Percentiles rank a stretch among this genome's conserved stretches.
phyloP scores from a whole-genome alignment of 2,113 vertebrate species.

The Chitala chitala region DNA sequence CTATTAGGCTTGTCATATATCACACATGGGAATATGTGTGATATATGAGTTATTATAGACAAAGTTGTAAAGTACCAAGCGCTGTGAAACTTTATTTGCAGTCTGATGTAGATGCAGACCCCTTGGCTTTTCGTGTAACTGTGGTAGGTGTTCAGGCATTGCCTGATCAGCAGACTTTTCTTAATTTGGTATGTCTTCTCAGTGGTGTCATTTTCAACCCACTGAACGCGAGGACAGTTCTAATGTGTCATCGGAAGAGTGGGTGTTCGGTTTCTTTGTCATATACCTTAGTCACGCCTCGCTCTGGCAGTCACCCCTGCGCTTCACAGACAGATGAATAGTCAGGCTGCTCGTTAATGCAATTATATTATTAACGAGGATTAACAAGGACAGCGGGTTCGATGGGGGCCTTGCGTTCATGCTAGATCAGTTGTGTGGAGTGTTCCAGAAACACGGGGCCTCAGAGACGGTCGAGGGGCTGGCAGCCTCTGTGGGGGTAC shows the following conservation, averaged over 20 bases:
- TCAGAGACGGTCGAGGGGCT: not conserved
- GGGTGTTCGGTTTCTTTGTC: not conserved
- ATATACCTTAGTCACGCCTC: slow-evolving; percentile 7
- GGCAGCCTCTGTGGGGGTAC: not conserved
- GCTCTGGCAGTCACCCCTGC: not conserved
- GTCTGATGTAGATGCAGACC: not conserved
- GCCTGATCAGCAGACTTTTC: not conserved
- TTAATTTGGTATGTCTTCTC: not conserved
- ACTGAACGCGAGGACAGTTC: not conserved
- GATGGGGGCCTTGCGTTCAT: not conserved
- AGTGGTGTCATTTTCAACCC: not conserved
- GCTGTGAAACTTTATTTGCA: not conserved
- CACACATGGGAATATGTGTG: too few species aligned
- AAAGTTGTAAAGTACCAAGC: too few species aligned
- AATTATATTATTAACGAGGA: not conserved
- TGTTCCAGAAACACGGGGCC: not conserved
- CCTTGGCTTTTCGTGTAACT: not conserved
- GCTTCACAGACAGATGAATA: not conserved
- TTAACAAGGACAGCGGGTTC: slow-evolving; percentile 1
- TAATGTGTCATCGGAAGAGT: not conserved
- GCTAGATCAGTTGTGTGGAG: not conserved
- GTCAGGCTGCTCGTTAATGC: not conserved
- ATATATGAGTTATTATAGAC: too few species aligned
- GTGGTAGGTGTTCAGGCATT: not conserved
- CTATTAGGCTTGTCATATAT: too few species aligned